Percentiles rank a stretch among this genome's conserved stretches.
These are phyloP conservation scores for Phengaris alcon DNA, from an alignment of 2,888 invertebrate genomes.

Conservation along the genomic window DNA sequence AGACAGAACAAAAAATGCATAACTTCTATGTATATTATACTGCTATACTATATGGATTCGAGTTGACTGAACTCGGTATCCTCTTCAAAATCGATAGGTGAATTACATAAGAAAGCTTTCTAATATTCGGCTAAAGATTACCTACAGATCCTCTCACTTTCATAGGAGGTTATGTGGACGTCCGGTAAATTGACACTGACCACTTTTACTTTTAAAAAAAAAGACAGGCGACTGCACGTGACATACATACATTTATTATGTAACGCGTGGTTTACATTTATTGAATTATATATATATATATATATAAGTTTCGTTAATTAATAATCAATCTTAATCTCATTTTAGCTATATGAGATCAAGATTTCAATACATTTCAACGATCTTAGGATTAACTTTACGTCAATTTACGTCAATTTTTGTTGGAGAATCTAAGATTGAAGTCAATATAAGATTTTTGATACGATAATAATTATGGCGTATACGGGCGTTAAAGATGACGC, in stretches of 20 bases:
- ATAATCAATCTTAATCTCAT: too few relatives aligned
- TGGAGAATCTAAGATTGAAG: too few relatives aligned
- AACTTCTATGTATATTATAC: not conserved
- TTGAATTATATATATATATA: too few relatives aligned
- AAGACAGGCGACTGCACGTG: conserved; percentile 36
- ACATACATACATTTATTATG: conserved; percentile 30
- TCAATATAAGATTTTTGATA: too few relatives aligned
- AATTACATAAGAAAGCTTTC: conserved; percentile 30
- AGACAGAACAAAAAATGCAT: conserved; percentile 15
- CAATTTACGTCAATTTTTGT: too few relatives aligned
- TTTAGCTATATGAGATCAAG: too few relatives aligned
- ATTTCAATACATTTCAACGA: too few relatives aligned
- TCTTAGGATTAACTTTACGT: too few relatives aligned
- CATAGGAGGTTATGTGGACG: conserved; percentile 46
- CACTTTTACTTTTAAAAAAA: conserved; percentile 69
- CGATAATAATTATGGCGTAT: too few relatives aligned
- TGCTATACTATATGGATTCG: not conserved
- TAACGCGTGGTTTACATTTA: conserved; percentile 2
- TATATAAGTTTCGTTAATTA: not conserved
- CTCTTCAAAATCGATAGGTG: conserved; percentile 6
- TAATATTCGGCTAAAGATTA: conserved; percentile 30
- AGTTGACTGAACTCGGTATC: conserved; percentile 5
- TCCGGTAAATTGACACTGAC: conserved; percentile 56
- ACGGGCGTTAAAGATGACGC: not conserved
- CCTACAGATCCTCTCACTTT: conserved; percentile 64